Conservation (phyloP, 2,113 vertebrate genomes). For the Colinus virginianus region DNA sequence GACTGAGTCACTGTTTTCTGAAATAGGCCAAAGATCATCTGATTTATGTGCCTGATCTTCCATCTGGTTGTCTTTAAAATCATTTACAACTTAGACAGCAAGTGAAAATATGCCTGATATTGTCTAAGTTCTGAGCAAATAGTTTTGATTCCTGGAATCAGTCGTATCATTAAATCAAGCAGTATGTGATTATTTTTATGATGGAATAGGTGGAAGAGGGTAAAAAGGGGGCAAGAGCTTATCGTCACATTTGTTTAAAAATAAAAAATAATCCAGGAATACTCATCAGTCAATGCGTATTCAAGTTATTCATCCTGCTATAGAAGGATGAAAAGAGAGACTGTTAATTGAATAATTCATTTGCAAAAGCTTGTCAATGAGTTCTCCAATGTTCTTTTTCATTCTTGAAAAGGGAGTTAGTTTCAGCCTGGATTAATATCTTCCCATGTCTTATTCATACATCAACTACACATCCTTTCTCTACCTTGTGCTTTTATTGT, state of each 20-base stretch:
- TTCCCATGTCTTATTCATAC: background rate
- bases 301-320: background rate
- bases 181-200: background rate
- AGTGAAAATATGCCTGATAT: background rate
- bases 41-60: constrained; percentile 44
- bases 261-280: background rate
- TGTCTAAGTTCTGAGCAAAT: background rate
- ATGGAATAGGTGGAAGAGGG: background rate
- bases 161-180: background rate
- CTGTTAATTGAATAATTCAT: background rate
- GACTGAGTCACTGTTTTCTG: constrained; percentile 21
- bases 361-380: background rate
- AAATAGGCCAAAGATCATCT: constrained; percentile 39
- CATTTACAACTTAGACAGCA: background rate
- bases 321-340: background rate
- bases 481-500: background rate
- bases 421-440: background rate
- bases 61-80: constrained; percentile 13
- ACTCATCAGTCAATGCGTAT: background rate
- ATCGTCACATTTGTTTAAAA: background rate
- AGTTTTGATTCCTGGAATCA: background rate
- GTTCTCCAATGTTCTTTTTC: background rate
- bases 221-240: background rate
- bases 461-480: background rate
- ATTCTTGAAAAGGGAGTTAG: background rate